Base-by-base conservation (phyloP, 2,888 invertebrate genomes). In the Oligia fasciuncula region DNA sequence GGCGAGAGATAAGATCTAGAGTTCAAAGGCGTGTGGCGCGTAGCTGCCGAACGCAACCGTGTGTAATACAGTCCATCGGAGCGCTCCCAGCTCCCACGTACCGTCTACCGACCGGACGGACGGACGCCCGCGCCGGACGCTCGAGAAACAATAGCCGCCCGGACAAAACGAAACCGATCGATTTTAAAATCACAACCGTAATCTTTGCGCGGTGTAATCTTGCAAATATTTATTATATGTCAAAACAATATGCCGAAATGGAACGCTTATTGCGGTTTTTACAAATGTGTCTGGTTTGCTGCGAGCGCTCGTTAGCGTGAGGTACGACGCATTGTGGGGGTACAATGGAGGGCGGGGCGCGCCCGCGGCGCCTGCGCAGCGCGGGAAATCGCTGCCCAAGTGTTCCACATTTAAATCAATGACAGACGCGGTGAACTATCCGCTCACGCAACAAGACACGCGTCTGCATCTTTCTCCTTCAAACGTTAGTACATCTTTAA, bases 161-260 rank as follows among this genome's bases (percentile, higher is more conserved):
- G 81, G 91, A 92, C 90, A 93, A 93, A 94, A 94, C 90, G 91
- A 93, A 93, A 87, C 79, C 93, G 91, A 94, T 94, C 96, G 93
- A 93, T 94, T 93, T 93, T 92, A 92, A 94, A 94, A 96, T 95
- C 96, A 91, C 92, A 87, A 85, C 91, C 86, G 92, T 95, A 95
- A 96, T 96, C 96, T 95, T 91, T 86, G 93, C 91, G 89, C 92
- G 91, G 93, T 93, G 93, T 94, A 95, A 96, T 96, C 96, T 95
- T 91, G 92, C 96, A 96, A 96, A 96, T 96, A 97, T 97, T 97
- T 97, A 97, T 97, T 96, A 95, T 96, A 96, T 96, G 97, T 96
- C 97, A 96, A 97, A 96, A 96, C 96, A 96, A 97, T 97, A 97
- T 96, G 96, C 96, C 97, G 95, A 96, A 96, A 96, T 95, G 95